Percentiles rank a stretch among this genome's conserved stretches.
phyloP scores from a whole-genome alignment of 2,888 invertebrate genomes.

The Aporophyla lueneburgensis region DNA sequence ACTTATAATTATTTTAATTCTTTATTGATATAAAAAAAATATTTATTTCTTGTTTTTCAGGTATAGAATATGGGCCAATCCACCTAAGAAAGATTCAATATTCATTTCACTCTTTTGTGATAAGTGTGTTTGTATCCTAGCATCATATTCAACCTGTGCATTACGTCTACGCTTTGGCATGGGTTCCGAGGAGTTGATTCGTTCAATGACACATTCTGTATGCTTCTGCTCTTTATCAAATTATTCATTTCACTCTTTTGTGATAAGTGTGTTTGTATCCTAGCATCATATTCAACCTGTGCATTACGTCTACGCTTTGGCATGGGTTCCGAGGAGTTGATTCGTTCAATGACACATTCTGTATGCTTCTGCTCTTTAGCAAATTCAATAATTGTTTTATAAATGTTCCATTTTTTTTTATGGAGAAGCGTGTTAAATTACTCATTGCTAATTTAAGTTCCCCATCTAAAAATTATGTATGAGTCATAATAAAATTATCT shows the following conservation, averaged over 20 bases:
- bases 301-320: constrained; percentile 31
- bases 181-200: constrained; percentile 37
- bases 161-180: constrained; percentile 34
- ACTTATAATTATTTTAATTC: constrained; percentile 2
- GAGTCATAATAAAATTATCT: too few species aligned
- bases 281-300: constrained; percentile 34
- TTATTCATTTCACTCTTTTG: constrained; percentile 38
- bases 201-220: constrained; percentile 36
- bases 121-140: constrained; percentile 13
- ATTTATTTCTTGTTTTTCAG: background rate
- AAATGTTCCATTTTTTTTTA: constrained; percentile 37
- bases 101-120: constrained; percentile 36
- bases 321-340: constrained; percentile 36
- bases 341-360: constrained; percentile 36
- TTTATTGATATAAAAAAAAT: background rate
- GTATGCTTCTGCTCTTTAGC: constrained; percentile 41
- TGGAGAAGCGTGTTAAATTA: constrained; percentile 34
- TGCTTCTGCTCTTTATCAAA: constrained; percentile 41
- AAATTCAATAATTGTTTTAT: constrained; percentile 32
- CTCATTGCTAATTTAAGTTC: too few species aligned
- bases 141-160: constrained; percentile 35
- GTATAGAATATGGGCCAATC: constrained; percentile 42
- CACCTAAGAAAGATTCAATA: constrained; percentile 43
- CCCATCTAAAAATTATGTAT: too few species aligned
- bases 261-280: constrained; percentile 16